Conservation (phyloP, 2,113 vertebrate species). For the Cyprinodon brontotheroides region DNA sequence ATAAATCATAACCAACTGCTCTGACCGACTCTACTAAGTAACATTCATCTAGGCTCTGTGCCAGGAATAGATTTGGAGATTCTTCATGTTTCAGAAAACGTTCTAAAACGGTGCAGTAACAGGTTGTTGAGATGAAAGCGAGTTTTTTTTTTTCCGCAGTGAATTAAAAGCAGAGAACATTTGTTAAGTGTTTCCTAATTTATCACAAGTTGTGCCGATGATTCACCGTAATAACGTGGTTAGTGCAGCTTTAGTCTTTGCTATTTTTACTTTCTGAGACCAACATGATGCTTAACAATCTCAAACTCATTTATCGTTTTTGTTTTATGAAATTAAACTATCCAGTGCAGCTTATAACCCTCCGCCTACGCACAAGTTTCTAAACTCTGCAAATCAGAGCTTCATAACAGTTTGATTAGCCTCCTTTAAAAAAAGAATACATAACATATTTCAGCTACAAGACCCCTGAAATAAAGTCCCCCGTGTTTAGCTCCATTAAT, state of each 20-base stretch:
- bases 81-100: no score
- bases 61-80: no score
- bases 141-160: neutral
- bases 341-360: neutral
- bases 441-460: no score
- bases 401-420: neutral
- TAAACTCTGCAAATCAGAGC: neutral
- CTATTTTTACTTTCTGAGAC: neutral
- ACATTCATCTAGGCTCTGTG: no score
- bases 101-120: neutral
- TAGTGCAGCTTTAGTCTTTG: neutral
- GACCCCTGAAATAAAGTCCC: neutral
- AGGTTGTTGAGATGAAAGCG: neutral
- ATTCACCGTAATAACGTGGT: neutral
- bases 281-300: neutral
- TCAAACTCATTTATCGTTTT: neutral
- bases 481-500: conserved; percentile 17
- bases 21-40: neutral
- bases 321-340: neutral
- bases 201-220: neutral
- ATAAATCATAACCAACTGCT: neutral
- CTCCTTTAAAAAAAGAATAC: neutral
- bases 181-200: neutral
- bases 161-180: neutral
- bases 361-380: neutral